phyloP scores from a whole-genome alignment of 2,888 invertebrate genomes.

The Lepidochitona cinerea region DNA sequence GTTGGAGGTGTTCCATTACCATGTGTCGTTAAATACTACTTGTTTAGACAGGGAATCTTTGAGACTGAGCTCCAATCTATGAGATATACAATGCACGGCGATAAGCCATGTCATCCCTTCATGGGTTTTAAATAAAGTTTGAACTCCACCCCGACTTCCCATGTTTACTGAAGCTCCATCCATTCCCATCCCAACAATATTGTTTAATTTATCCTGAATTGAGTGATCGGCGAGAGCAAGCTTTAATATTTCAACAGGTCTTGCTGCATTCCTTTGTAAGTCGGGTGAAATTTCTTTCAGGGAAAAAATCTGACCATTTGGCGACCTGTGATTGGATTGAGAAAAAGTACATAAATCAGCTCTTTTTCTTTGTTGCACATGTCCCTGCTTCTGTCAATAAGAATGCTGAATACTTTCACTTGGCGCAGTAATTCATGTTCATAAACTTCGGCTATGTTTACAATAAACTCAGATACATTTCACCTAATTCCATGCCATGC shows the following conservation, averaged over 20 bases:
- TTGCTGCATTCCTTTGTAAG: not conserved
- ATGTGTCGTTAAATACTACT: not conserved
- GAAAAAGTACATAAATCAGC: not conserved
- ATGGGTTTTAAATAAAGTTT: not conserved
- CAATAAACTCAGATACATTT: slow-evolving; percentile 1
- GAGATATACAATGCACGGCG: not conserved
- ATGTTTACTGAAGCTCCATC: not conserved
- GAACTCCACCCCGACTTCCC: not conserved
- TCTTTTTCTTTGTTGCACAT: not conserved
- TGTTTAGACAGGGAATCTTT: not conserved
- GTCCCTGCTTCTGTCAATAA: not conserved
- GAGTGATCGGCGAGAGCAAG: not conserved
- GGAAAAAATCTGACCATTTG: not conserved
- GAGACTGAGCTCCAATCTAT: not conserved
- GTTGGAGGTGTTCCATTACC: not conserved
- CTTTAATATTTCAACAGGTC: not conserved
- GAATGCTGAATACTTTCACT: not conserved
- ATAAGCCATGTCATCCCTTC: slow-evolving; percentile 1
- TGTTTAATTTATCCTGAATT: not conserved
- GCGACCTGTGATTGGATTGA: not conserved
- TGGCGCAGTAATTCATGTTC: not conserved
- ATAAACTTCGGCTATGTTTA: not conserved
- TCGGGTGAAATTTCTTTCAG: not conserved
- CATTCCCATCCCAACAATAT: not conserved
- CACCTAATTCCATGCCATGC: not conserved